Conservation (phyloP, 2,888 invertebrate species). For the Mythimna pallens region DNA sequence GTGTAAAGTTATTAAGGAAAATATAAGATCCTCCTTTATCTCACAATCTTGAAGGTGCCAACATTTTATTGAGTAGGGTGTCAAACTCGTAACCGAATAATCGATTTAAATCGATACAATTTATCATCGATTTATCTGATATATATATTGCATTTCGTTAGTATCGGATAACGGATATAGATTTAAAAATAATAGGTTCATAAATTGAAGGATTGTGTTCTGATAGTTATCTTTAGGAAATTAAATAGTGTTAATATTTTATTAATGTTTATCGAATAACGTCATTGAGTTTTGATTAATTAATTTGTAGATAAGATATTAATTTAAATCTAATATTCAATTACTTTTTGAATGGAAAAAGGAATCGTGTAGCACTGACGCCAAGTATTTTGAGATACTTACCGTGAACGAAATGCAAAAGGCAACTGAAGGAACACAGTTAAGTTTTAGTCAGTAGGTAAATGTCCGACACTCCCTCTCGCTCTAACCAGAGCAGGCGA, state of each 20-base stretch:
- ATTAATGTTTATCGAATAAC: constrained; percentile 29
- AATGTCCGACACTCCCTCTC: no score
- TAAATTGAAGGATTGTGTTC: constrained; percentile 35
- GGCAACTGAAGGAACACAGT: background rate
- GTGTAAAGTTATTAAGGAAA: constrained; percentile 44
- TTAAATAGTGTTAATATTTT: constrained; percentile 43
- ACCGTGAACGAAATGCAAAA: background rate
- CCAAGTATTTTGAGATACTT: no score
- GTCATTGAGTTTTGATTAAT: constrained; percentile 38
- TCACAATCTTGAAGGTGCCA: constrained; percentile 52
- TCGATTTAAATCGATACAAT: constrained; percentile 60
- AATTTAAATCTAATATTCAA: constrained; percentile 7
- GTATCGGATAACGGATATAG: constrained; percentile 61
- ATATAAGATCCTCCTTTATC: constrained; percentile 47
- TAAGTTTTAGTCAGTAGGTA: no score
- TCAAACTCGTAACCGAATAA: constrained; percentile 62
- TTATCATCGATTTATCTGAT: constrained; percentile 50
- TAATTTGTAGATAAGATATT: constrained; percentile 30
- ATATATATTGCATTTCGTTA: constrained; percentile 47
- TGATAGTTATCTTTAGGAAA: constrained; percentile 52
- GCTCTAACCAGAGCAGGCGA: no score
- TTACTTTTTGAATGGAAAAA: background rate
- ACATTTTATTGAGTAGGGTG: constrained; percentile 56
- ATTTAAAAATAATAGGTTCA: constrained; percentile 60
- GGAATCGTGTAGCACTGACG: background rate